Percentiles rank a stretch among this genome's conserved stretches.
Evolutionary conservation across 2,888 invertebrate genomes (phyloP).

Genomic region (Stegana nigrithorax): DNA sequence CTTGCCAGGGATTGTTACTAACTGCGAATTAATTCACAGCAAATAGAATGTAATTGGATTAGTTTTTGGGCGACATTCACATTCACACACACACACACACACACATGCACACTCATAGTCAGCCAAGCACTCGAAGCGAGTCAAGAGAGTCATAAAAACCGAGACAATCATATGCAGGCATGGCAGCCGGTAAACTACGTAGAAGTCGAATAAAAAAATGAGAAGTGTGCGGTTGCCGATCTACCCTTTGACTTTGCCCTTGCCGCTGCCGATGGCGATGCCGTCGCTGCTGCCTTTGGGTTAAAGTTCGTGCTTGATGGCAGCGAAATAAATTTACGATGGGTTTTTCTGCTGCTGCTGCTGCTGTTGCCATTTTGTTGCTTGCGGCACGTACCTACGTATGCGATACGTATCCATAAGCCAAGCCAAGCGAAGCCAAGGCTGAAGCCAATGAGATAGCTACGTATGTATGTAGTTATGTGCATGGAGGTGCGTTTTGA

Average conservation of each 20-base stretch:
- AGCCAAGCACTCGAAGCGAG: neutral
- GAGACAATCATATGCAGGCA: slow-evolving; percentile 12
- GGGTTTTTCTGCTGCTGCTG: neutral
- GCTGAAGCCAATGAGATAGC: too few relatives aligned
- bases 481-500: neutral
- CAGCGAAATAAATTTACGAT: slow-evolving; percentile 2
- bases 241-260: too few relatives aligned
- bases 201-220: neutral
- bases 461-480: too few relatives aligned
- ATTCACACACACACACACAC: neutral
- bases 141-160: slow-evolving; percentile 3
- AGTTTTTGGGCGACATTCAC: neutral
- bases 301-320: slow-evolving; percentile 13
- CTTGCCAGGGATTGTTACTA: slow-evolving; percentile 13
- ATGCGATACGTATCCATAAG: neutral
- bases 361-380: neutral
- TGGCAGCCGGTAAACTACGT: neutral
- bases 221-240: neutral
- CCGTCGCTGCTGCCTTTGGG: neutral
- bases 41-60: slow-evolving; percentile 25
- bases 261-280: too few relatives aligned
- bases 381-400: neutral
- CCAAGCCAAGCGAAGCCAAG: neutral
- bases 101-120: neutral
- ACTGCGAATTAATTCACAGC: slow-evolving; percentile 20